Conservation (phyloP, 1,140 invertebrate genomes). For the Ceratina australensis region DNA sequence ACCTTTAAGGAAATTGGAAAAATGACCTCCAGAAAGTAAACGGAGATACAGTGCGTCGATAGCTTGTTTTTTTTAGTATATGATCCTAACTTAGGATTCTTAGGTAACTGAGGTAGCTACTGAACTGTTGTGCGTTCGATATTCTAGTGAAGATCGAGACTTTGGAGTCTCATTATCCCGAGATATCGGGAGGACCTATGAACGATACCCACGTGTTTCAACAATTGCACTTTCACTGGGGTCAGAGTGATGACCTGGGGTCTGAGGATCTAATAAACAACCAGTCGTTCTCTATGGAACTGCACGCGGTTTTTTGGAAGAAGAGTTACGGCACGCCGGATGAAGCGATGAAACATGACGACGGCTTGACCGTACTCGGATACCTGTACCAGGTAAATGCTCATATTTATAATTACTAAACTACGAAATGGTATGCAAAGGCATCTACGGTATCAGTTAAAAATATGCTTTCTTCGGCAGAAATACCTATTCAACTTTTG, state of each 20-base stretch:
- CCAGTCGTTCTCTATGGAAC: constrained; percentile 84
- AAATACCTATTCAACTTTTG: too few species aligned
- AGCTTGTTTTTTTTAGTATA: neutral
- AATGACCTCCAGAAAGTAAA: neutral
- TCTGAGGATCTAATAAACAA: constrained; percentile 94
- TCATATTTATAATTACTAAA: constrained; percentile 2
- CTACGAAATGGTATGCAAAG: too few species aligned
- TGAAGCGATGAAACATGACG: constrained; percentile 83
- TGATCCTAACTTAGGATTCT: too few species aligned
- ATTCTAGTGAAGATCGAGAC: constrained; percentile 81
- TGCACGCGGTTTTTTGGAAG: constrained; percentile 94
- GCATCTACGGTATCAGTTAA: too few species aligned
- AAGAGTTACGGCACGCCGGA: constrained; percentile 82
- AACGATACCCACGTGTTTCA: constrained; percentile 86
- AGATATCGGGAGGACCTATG: constrained; percentile 85
- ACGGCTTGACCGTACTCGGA: constrained; percentile 92
- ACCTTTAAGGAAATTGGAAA: neutral
- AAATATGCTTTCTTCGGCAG: too few species aligned
- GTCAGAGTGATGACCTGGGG: constrained; percentile 88
- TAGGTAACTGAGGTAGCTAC: too few species aligned
- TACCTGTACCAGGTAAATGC: constrained; percentile 88
- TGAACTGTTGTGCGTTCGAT: neutral
- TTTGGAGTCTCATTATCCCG: constrained; percentile 79
- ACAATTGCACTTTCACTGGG: constrained; percentile 92
- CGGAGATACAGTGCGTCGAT: too few species aligned